Percentiles rank a stretch among this genome's conserved stretches.
Conservation (phyloP, 2,888 invertebrate genomes). For the Drosophila suboccidentalis region DNA sequence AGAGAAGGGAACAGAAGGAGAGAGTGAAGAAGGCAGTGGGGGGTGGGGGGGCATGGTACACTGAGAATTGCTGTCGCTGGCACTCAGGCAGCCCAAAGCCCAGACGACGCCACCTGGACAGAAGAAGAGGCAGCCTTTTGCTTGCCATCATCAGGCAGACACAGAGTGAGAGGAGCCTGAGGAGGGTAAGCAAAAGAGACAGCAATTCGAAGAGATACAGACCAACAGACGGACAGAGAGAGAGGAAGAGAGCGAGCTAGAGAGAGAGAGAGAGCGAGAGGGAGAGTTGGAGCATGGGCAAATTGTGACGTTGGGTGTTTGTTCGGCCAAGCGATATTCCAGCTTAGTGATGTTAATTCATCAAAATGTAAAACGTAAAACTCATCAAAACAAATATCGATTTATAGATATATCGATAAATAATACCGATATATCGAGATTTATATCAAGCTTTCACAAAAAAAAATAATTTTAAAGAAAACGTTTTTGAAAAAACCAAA, state of each 20-base stretch:
- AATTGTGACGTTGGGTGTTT: conserved; percentile 38
- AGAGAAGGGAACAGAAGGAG: too few species aligned
- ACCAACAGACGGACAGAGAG: conserved; percentile 10
- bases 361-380: not conserved
- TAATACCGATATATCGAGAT: too few species aligned
- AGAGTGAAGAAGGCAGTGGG: too few species aligned
- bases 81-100: conserved; percentile 72
- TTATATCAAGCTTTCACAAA: too few species aligned
- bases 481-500: too few species aligned
- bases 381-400: not conserved
- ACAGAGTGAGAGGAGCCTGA: conserved; percentile 10
- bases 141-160: conserved; percentile 29
- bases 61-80: conserved; percentile 73
- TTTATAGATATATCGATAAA: too few species aligned
- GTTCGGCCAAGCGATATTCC: conserved; percentile 53
- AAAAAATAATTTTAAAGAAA: too few species aligned
- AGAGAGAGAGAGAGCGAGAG: conserved; percentile 4
- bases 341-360: too few species aligned
- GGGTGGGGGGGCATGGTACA: conserved; percentile 14
- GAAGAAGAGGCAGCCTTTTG: conserved; percentile 56
- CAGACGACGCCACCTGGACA: conserved; percentile 67
- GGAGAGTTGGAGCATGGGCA: conserved; percentile 13
- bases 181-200: not conserved
- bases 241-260: conserved; percentile 13
- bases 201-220: not conserved